Conservation (phyloP, 1,140 invertebrate species). For the Drosophila lacertosa region DNA sequence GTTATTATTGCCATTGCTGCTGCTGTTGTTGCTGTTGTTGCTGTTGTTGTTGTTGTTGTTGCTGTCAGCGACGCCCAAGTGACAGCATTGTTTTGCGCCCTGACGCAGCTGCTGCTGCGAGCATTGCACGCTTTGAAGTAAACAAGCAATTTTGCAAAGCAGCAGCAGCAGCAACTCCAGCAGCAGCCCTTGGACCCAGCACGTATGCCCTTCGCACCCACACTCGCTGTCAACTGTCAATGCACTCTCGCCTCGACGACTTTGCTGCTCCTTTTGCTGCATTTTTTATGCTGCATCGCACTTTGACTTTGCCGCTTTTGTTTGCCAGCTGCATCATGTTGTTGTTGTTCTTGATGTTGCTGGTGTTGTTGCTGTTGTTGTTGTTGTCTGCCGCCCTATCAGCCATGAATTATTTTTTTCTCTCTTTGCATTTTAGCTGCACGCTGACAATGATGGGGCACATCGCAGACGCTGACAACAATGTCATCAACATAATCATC, state of each 20-base stretch:
- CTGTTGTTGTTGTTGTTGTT: constrained; percentile 33
- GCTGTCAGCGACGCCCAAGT: constrained; percentile 60
- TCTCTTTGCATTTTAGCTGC: constrained; percentile 22
- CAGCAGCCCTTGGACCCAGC: not conserved
- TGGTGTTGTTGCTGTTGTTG: no score
- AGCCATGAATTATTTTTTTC: constrained; percentile 58
- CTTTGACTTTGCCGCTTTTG: constrained; percentile 72
- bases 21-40: constrained; percentile 21
- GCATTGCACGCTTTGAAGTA: constrained; percentile 78
- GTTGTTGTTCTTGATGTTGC: no score
- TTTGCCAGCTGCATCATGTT: no score
- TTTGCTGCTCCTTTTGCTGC: constrained; percentile 61
- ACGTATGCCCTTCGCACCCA: constrained; percentile 13
- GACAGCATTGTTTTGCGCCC: constrained; percentile 76
- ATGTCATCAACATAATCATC: constrained; percentile 76
- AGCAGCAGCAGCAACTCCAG: constrained; percentile 34
- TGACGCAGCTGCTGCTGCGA: constrained; percentile 77
- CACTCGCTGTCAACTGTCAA: constrained; percentile 72
- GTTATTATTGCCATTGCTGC: not conserved
- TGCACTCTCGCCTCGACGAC: constrained; percentile 61
- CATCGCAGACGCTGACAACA: constrained; percentile 40
- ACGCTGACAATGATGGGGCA: constrained; percentile 47
- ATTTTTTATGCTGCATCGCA: constrained; percentile 77
- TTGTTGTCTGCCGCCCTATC: constrained; percentile 54
- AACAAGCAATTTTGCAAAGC: constrained; percentile 77